Evolutionary conservation across 2,797 vertebrate species (phyloP), one percentile per base, ranked within the genome.

Genomic region (Eulemur rubriventer): DNA sequence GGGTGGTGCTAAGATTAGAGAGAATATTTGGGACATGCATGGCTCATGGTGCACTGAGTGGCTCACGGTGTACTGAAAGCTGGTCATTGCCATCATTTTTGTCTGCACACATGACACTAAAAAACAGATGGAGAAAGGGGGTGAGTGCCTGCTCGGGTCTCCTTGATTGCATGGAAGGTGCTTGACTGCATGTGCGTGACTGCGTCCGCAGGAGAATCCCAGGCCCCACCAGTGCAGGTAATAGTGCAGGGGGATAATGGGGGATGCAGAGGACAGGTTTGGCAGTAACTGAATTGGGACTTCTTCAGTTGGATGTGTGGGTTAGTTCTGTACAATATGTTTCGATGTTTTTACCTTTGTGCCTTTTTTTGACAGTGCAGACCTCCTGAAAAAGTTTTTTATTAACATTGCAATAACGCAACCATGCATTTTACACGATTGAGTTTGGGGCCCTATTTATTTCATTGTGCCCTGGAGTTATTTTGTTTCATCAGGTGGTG

Each of bases 231-330:
- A 5, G 4, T 38, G 20, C 30, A 41, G 75, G 52, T n/a, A 55
- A 13, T 3, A 13, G 50, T 20, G 33, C 4, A 16, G 5, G 46
- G 17, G 38, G 10, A 5, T 28, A 0, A 14, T 0, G 3, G 28
- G 43, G 17, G 38, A 52, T n/a, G 11, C 30, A n/a, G 41, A 61
- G 61, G 65, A 35, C 67, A 75, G 46, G 59, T 38, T n/a, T 57
- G 14, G 22, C 38, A 22, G 17, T 43, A 48, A 82, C n/a, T 28
- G 41, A 79, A 76, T 7, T 59, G 55, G 28, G 43, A 79, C 48
- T 75, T 41, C 24, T 55, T 89, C 20, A 4, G 38, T 33, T 79
- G 89, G 46, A 3, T 28, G 43, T 52, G 26, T 26, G 26, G 18
- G 79, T 30, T 30, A 59, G 22, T 26, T 82, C 52, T 69, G 4